Base-by-base conservation (phyloP, 1,140 invertebrate species). In the Drosophila trapezifrons region DNA sequence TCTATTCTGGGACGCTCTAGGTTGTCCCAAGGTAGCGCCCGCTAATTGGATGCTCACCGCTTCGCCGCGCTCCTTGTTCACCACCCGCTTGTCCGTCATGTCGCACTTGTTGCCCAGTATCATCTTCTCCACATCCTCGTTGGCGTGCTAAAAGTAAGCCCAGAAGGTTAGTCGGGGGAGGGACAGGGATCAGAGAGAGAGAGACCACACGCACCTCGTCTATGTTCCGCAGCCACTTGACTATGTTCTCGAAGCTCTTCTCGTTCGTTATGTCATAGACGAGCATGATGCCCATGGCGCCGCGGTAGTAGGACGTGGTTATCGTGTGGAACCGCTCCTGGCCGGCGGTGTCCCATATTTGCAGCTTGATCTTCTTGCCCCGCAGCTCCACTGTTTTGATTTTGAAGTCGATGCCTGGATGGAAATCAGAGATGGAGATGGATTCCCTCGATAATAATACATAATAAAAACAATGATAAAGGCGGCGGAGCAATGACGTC, bases 81-180 rank as follows among this genome's bases (percentile, higher is more conserved):
- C 98, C 90, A 98, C 96, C 93, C 99, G 94, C 93, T 98, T 98
- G 89, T 98, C 98, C 91, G 98, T 97, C 96, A 99, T 98, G 94
- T 99, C 99, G 95, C 98, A 99, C 94, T 99, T 99, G 93, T 99
- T 99, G 56, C 99, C 99, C 81, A 99, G 94, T 86, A 99, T 98
- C 98, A 99, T 99, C 93, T 99, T 99, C 90, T 99, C 98, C 56
- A 99, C 99, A 94, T 99, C 98, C 94, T 99, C 98, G 94, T 98
- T 99, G 20, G 98, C 99, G 94, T 99, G 98, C 97, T 98, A 62
- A 22, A 78, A 66, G 80, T 66, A 0, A 17, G 43, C 25, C 45
- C 13, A 69, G 40, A 38, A 42, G 9, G 20, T 45, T 20, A 20
- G 17, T 46, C 32, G 27, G 12, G 2, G 25, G 12, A 32, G 22